phyloP scores from a whole-genome alignment of 1,140 invertebrate genomes.

The Drosophila jambulina region DNA sequence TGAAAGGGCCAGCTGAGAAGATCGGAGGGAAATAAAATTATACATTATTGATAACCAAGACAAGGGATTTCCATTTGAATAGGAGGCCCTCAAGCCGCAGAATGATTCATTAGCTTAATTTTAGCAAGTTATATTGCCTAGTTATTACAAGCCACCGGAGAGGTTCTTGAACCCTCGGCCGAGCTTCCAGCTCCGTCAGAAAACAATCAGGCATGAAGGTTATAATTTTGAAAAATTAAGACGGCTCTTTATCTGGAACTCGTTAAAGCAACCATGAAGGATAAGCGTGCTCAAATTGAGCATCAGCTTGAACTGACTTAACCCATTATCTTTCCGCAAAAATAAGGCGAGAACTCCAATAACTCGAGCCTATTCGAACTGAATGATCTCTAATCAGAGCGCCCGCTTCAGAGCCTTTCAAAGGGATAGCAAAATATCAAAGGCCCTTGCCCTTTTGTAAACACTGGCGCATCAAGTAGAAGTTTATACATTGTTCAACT shows the following conservation, averaged over 20 bases:
- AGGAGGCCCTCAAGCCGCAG: constrained; percentile 1
- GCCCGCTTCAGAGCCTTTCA: not conserved
- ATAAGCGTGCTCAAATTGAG: constrained; percentile 39
- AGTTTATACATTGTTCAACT: constrained; percentile 51
- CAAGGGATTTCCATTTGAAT: constrained; percentile 30
- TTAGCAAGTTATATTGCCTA: constrained; percentile 23
- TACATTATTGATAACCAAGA: constrained; percentile 2
- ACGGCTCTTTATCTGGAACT: constrained; percentile 41
- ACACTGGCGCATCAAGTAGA: constrained; percentile 20
- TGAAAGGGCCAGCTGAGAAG: constrained; percentile 58
- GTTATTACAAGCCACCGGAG: constrained; percentile 14
- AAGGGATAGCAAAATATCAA: constrained; percentile 16
- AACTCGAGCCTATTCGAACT: not conserved
- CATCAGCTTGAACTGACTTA: constrained; percentile 15
- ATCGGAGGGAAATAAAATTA: constrained; percentile 39
- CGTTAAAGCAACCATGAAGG: constrained; percentile 45
- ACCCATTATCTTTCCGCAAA: not conserved
- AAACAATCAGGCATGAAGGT: constrained; percentile 42
- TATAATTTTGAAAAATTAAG: constrained; percentile 46
- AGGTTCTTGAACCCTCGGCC: constrained; percentile 30
- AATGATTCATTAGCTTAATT: constrained; percentile 20
- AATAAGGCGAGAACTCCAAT: not conserved
- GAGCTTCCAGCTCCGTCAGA: constrained; percentile 4
- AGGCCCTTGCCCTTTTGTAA: constrained; percentile 28
- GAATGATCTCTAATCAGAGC: constrained; percentile 14